A percentile compares a stretch with the other conserved stretches of the same genome.
Conservation (phyloP, 2,888 invertebrate species). For the Napeogenes inachia region DNA sequence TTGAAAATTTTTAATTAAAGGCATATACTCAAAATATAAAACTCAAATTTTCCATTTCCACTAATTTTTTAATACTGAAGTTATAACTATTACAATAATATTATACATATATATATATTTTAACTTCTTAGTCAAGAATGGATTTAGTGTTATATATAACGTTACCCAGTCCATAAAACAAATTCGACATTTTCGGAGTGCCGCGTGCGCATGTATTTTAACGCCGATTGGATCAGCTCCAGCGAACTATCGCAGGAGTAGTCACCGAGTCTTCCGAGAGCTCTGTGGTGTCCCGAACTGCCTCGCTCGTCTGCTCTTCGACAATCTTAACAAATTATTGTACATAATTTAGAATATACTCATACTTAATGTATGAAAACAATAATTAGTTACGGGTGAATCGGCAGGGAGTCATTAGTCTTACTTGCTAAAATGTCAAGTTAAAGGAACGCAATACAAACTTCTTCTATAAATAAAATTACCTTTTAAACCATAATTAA, state of each 20-base stretch:
- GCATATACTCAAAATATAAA: too few species aligned
- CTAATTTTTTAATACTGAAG: too few species aligned
- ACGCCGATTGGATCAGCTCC: slow-evolving; percentile 91
- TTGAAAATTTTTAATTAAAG: too few species aligned
- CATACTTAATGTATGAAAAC: not conserved
- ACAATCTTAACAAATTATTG: slow-evolving; percentile 65
- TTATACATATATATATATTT: too few species aligned
- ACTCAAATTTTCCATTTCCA: too few species aligned
- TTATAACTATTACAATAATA: too few species aligned
- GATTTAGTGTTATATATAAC: slow-evolving; percentile 21
- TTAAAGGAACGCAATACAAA: not conserved
- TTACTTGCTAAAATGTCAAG: not conserved
- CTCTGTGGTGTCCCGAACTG: slow-evolving; percentile 75
- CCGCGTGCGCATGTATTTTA: slow-evolving; percentile 89
- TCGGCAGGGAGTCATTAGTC: not conserved
- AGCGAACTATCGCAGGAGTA: slow-evolving; percentile 92
- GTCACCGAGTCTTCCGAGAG: slow-evolving; percentile 78
- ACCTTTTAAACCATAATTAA: not conserved
- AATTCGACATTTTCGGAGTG: slow-evolving; percentile 94
- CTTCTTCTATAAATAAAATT: not conserved
- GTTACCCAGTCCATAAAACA: slow-evolving; percentile 96
- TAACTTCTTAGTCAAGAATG: too few species aligned
- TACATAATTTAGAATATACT: not conserved
- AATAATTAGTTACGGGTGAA: slow-evolving; percentile 3
- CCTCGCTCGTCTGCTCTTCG: slow-evolving; percentile 79